Evolutionary conservation across 1,140 invertebrate genomes (phyloP).

Genomic region (Drosophila arizonae): DNA sequence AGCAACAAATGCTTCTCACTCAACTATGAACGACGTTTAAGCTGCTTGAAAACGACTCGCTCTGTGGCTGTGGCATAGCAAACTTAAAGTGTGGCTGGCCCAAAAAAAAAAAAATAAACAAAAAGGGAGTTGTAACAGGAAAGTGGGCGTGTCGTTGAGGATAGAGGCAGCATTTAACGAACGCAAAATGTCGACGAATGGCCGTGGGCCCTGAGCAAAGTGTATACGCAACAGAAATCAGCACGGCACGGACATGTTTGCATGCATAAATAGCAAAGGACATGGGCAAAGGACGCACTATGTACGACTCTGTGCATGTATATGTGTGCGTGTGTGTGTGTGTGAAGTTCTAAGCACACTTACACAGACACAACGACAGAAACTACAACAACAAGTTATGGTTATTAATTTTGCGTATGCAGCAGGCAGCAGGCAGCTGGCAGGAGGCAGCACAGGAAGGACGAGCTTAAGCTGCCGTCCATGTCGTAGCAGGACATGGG

Average conservation of each 20-base stretch:
- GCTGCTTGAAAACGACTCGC: slow-evolving; percentile 47
- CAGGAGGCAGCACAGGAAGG: slow-evolving; percentile 41
- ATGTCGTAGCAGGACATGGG: slow-evolving; percentile 13
- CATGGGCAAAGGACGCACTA: slow-evolving; percentile 54
- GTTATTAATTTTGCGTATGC: slow-evolving; percentile 76
- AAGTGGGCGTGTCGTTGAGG: too few species aligned
- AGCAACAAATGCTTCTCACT: slow-evolving; percentile 5
- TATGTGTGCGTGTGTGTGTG: slow-evolving; percentile 35
- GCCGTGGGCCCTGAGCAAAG: slow-evolving; percentile 60
- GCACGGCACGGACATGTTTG: slow-evolving; percentile 71
- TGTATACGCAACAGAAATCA: slow-evolving; percentile 70
- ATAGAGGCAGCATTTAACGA: slow-evolving; percentile 48
- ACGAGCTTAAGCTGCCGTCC: slow-evolving; percentile 56
- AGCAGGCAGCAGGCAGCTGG: slow-evolving; percentile 55
- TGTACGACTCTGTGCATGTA: slow-evolving; percentile 25
- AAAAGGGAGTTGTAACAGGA: not conserved
- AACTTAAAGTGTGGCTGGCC: slow-evolving; percentile 14
- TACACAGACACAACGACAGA: not conserved
- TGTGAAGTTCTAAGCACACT: slow-evolving; percentile 21
- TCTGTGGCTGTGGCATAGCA: slow-evolving; percentile 24
- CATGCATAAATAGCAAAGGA: slow-evolving; percentile 79
- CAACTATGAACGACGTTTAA: slow-evolving; percentile 22
- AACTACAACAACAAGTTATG: slow-evolving; percentile 69
- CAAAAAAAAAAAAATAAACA: not conserved
- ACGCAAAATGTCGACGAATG: slow-evolving; percentile 52